These are phyloP conservation scores for Picathartes gymnocephalus DNA, from an alignment of 2,113 vertebrate species.

Conservation along the genomic window DNA sequence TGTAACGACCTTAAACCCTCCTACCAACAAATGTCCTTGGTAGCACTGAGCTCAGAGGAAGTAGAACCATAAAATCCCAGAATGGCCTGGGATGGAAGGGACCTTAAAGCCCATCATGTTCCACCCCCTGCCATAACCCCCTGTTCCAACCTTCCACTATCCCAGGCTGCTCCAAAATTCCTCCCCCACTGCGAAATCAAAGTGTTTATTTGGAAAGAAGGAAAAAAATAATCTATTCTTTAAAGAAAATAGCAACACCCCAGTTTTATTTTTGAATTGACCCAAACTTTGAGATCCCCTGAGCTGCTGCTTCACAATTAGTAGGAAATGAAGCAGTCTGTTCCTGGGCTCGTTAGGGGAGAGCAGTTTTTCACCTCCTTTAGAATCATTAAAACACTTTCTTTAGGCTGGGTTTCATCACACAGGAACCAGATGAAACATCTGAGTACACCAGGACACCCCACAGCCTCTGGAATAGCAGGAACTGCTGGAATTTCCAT, in stretches of 20 bases:
- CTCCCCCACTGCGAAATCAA: not conserved
- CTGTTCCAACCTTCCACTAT: too few relatives aligned
- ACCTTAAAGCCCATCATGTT: not conserved
- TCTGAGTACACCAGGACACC: not conserved
- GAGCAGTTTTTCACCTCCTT: not conserved
- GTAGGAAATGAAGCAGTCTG: not conserved
- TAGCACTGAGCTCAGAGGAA: not conserved
- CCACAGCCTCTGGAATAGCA: fast-evolving
- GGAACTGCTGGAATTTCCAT: not conserved
- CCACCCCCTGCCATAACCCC: not conserved
- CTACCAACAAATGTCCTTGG: not conserved
- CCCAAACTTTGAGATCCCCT: not conserved
- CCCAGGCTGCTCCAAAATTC: not conserved
- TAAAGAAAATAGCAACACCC: not conserved
- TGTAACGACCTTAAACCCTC: not conserved
- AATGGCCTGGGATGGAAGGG: not conserved
- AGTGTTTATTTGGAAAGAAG: not conserved
- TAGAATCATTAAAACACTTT: not conserved
- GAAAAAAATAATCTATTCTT: too few relatives aligned
- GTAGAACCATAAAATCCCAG: not conserved
- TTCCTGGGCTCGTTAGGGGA: not conserved
- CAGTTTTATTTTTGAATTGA: not conserved
- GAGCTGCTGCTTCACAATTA: not conserved
- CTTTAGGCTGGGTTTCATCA: not conserved
- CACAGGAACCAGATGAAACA: not conserved